Evolutionary conservation across 1,140 invertebrate species (phyloP).

Genomic region (Aphelinus certus): DNA sequence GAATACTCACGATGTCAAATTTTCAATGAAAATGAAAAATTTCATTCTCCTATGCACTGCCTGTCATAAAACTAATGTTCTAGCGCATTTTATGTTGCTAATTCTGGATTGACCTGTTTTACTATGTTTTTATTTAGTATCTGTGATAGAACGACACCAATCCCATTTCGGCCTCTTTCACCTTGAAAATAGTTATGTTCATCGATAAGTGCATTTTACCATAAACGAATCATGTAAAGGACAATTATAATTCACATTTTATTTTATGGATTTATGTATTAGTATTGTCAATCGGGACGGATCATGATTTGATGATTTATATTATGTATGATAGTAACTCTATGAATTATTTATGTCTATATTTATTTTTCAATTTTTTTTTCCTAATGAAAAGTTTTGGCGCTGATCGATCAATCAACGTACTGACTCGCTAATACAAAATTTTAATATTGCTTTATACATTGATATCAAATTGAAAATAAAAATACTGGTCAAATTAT

Average conservation of each 20-base stretch:
- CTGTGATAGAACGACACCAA: constrained; percentile 29
- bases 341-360: constrained; percentile 63
- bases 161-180: constrained; percentile 22
- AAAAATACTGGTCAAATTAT: constrained; percentile 58
- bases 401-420: constrained; percentile 60
- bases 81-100: constrained; percentile 20
- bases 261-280: no score
- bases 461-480: constrained; percentile 65
- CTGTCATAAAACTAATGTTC: constrained; percentile 16
- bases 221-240: constrained; percentile 25
- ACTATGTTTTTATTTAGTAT: constrained; percentile 27
- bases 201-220: constrained; percentile 35
- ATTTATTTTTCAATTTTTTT: constrained; percentile 62
- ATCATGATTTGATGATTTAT: constrained; percentile 60
- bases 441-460: constrained; percentile 67
- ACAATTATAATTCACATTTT: constrained; percentile 11
- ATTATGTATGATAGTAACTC: constrained; percentile 65
- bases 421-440: constrained; percentile 61
- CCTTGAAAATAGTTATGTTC: constrained; percentile 21
- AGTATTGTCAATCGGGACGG: constrained; percentile 24
- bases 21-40: constrained; percentile 8
- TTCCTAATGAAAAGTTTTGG: constrained; percentile 55
- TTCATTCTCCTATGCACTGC: constrained; percentile 12
- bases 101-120: constrained; percentile 15
- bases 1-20: constrained; percentile 13